A percentile compares a stretch with the other conserved stretches of the same genome.
Evolutionary conservation across 23 tunicate genomes (phyloP).

Genomic region (Trididemnum clinides): DNA sequence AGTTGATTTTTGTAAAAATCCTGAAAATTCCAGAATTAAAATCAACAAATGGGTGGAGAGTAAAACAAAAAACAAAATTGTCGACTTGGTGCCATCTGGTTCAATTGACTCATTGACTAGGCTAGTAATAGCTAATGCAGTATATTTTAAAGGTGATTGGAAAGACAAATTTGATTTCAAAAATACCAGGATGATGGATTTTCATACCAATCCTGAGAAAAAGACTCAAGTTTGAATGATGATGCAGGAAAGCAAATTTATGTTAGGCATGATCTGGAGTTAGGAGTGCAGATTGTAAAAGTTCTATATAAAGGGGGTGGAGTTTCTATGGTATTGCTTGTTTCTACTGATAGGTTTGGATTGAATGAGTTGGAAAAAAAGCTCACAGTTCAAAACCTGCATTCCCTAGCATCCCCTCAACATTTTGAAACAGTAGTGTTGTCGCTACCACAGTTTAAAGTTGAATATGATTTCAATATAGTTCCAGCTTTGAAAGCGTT

Average conservation of each 20-base stretch:
- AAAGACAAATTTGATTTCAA: slow-evolving; percentile 32
- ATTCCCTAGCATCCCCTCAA: not conserved
- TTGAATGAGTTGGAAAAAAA: slow-evolving; percentile 19
- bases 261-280: slow-evolving; percentile 11
- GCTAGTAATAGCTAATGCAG: slow-evolving; percentile 73
- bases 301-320: slow-evolving; percentile 66
- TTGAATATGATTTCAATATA: slow-evolving; percentile 42
- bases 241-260: slow-evolving; percentile 34
- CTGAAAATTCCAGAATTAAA: slow-evolving; percentile 37
- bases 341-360: slow-evolving; percentile 55
- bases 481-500: slow-evolving; percentile 30
- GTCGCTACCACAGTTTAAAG: slow-evolving; percentile 55
- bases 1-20: slow-evolving; percentile 30
- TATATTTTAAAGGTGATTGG: slow-evolving; percentile 93
- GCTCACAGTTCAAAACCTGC: not conserved
- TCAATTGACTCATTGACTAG: slow-evolving; percentile 36
- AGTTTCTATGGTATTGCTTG: slow-evolving; percentile 67
- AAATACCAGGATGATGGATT: slow-evolving; percentile 36
- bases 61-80: slow-evolving; percentile 64
- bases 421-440: slow-evolving; percentile 33
- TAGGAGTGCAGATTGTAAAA: slow-evolving; percentile 48
- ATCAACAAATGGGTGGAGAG: slow-evolving; percentile 71
- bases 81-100: slow-evolving; percentile 54
- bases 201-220: slow-evolving; percentile 9
- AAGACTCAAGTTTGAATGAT: slow-evolving; percentile 52